A percentile compares a stretch with the other conserved stretches of the same genome.
Evolutionary conservation across 2,797 vertebrate species (phyloP).

Genomic region (Lepus townsendii): DNA sequence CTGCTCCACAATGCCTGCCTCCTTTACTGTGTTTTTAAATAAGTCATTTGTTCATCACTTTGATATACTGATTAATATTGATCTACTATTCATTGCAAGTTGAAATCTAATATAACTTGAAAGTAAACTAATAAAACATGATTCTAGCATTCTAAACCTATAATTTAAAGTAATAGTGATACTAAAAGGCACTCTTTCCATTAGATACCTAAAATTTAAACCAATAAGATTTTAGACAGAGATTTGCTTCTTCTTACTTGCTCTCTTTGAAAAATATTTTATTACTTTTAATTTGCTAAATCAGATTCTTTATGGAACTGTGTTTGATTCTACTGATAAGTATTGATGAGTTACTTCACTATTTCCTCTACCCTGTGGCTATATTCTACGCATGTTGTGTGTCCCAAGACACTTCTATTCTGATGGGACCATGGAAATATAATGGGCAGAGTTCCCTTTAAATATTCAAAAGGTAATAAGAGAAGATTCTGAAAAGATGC

Average conservation of each 20-base stretch:
- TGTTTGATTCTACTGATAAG: not conserved
- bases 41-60: too few relatives aligned
- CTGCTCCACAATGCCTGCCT: too few relatives aligned
- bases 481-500: not conserved
- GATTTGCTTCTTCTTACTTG: not conserved
- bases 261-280: not conserved
- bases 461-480: not conserved
- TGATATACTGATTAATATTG: not conserved
- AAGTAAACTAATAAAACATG: not conserved
- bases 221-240: slow-evolving; percentile 12
- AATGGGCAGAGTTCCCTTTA: not conserved
- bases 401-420: not conserved
- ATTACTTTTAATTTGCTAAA: not conserved
- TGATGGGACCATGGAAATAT: rapidly evolving
- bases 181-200: not conserved
- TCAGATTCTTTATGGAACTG: not conserved
- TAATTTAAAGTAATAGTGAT: not conserved
- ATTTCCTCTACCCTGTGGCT: not conserved
- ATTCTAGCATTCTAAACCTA: not conserved
- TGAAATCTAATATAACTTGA: not conserved
- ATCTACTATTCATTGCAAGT: not conserved
- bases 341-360: too few relatives aligned
- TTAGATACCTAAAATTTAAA: slow-evolving; percentile 25
- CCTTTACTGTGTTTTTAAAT: too few relatives aligned
- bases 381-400: rapidly evolving